Percentiles rank a stretch among this genome's conserved stretches.
phyloP scores from a whole-genome alignment of 1,140 invertebrate genomes.

The Pectinophora gossypiella region DNA sequence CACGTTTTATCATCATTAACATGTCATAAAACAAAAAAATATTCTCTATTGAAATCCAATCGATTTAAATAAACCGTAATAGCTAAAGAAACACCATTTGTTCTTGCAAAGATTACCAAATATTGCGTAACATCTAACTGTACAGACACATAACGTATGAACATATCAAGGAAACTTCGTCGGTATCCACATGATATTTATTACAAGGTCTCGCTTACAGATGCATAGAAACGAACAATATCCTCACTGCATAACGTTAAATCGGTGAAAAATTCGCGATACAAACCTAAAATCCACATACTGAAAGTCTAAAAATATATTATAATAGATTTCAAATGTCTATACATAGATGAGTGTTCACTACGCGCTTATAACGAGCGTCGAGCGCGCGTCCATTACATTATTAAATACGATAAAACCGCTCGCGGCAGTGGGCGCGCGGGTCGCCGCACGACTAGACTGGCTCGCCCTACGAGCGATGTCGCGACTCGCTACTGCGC shows the following conservation, averaged over 20 bases:
- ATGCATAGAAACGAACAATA: constrained; percentile 62
- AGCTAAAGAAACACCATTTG: constrained; percentile 62
- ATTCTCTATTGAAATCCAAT: constrained; percentile 64
- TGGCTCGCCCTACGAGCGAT: not conserved
- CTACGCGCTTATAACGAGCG: constrained; percentile 57
- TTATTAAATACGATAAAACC: constrained; percentile 56
- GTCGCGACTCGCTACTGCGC: constrained; percentile 25
- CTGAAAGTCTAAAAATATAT: constrained; percentile 74
- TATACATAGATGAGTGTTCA: constrained; percentile 72
- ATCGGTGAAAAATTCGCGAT: constrained; percentile 68
- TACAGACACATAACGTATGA: constrained; percentile 52
- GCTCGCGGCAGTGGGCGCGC: not conserved
- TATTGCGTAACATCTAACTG: constrained; percentile 68
- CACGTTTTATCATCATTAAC: constrained; percentile 41
- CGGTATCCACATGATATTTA: constrained; percentile 52
- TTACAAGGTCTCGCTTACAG: constrained; percentile 58
- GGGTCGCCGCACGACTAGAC: not conserved
- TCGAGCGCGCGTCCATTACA: constrained; percentile 42
- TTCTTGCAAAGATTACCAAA: constrained; percentile 56
- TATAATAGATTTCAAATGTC: constrained; percentile 73
- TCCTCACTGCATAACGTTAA: constrained; percentile 63
- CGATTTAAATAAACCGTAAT: constrained; percentile 69
- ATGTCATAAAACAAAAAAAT: constrained; percentile 57
- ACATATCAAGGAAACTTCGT: constrained; percentile 49
- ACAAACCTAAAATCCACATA: constrained; percentile 72